phyloP scores from a whole-genome alignment of 1,140 invertebrate genomes.

The Drosophila orosa region DNA sequence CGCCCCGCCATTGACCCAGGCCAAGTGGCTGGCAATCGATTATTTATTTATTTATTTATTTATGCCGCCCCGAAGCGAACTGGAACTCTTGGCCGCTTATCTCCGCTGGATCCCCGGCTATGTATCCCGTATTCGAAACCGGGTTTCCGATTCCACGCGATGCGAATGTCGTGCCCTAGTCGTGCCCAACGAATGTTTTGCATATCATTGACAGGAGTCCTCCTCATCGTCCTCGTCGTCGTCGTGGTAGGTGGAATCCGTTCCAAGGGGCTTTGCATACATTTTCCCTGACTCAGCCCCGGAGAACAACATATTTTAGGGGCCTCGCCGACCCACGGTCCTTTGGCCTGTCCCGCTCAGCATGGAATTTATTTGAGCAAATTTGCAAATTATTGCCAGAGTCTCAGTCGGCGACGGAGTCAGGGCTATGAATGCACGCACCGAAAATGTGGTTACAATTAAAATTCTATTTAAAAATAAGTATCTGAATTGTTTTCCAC shows the following conservation, averaged over 20 bases:
- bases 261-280: conserved; percentile 69
- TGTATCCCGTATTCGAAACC: not conserved
- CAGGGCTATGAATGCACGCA: conserved; percentile 15
- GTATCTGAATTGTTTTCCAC: not conserved
- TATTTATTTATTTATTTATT: conserved; percentile 82
- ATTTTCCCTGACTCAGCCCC: conserved; percentile 60
- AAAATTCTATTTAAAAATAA: not conserved
- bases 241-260: conserved; percentile 30
- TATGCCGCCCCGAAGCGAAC: conserved; percentile 56
- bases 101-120: conserved; percentile 19
- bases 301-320: conserved; percentile 69
- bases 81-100: conserved; percentile 75
- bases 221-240: not conserved
- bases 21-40: conserved; percentile 59
- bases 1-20: conserved; percentile 24
- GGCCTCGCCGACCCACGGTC: conserved; percentile 18
- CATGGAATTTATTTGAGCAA: conserved; percentile 81
- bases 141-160: conserved; percentile 4
- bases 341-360: conserved; percentile 47
- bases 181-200: conserved; percentile 63
- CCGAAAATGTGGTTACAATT: not conserved
- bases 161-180: conserved; percentile 31
- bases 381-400: conserved; percentile 77
- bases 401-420: conserved; percentile 29
- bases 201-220: conserved; percentile 62